phyloP scores from a whole-genome alignment of 2,888 invertebrate species.

The Trachelus troglodyta region DNA sequence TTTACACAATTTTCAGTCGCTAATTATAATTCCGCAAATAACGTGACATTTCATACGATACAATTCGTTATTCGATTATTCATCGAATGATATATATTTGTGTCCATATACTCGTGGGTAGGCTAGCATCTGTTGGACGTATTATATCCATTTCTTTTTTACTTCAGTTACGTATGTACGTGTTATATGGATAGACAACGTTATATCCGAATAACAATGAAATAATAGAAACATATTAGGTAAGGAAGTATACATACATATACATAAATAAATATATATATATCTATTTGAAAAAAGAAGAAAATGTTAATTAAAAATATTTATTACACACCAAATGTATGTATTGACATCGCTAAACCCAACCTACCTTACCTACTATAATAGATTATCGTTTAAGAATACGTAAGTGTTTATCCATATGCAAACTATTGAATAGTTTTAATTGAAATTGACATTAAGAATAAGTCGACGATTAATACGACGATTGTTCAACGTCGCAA shows the following conservation, averaged over 20 bases:
- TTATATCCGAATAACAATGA: conserved; percentile 58
- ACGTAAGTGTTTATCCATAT: conserved; percentile 13
- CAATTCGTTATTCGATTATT: background rate
- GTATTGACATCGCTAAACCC: conserved; percentile 7
- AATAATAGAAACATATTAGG: conserved; percentile 64
- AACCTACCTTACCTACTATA: conserved; percentile 12
- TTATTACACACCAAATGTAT: conserved; percentile 11
- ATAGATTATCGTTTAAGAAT: conserved; percentile 15
- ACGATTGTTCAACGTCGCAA: background rate
- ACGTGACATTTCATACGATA: background rate
- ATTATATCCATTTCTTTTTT: conserved; percentile 14
- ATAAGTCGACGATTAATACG: background rate
- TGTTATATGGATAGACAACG: conserved; percentile 54
- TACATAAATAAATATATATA: background rate
- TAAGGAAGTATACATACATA: conserved; percentile 40
- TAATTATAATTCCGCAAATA: background rate
- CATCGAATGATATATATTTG: conserved; percentile 10
- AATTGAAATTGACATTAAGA: background rate
- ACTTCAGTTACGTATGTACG: conserved; percentile 41
- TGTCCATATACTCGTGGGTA: conserved; percentile 1
- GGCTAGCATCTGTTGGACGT: background rate
- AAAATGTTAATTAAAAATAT: conserved; percentile 9
- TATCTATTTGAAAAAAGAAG: conserved; percentile 4
- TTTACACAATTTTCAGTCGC: background rate
- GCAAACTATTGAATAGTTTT: conserved; percentile 18